Evolutionary conservation across 2,797 vertebrate species (phyloP), one percentile per base, ranked within the genome.

Genomic region (Intellagama lesueurii): DNA sequence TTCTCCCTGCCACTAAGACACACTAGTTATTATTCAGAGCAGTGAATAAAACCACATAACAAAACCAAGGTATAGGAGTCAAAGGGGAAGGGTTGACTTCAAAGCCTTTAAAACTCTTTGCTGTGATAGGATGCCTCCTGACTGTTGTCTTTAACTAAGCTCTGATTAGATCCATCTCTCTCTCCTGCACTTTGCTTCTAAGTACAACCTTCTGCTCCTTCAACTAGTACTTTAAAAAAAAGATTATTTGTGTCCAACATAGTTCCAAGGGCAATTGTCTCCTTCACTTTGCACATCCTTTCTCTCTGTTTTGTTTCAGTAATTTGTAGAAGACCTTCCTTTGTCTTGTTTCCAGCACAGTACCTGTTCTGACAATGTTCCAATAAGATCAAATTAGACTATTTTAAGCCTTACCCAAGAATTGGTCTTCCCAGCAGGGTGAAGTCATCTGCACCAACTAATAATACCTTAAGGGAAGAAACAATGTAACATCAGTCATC

Each of bases 361-460:
- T 75, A 26, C 5, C 16, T 80, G 69, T 28, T 47, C n/a, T 32
- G 32, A 56, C 73, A 89, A 47, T 35, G 56, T 78, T 76, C 78
- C 69, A 68, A 12, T 40, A 52, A 32, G 28, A 76, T 0, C 40
- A n/a, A 86, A 86, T 87, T 85, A 81, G 52, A 49, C 30, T 8
- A 17, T 26, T 17, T 32, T 40, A 64, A 22, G 1, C 32, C 96
- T 97, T 95, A 98, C 98, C 97, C 95, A 22, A 99, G 98, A 35
- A 99, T 96, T 0, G 99, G 99, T 93, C 97, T 97, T 44, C 99
- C 99, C 0, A 99, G 47, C 6, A 99, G 95, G 0, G 98, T 99
- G 97, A 99, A 99, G 91, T 98, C 94, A 2, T 98, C 96, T 9
- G 98, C 97, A 75, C 98, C 98, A 0, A 98, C 97, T 91, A 98